Conservation (phyloP, 2,113 vertebrate genomes). For the Corynorhinus townsendii region DNA sequence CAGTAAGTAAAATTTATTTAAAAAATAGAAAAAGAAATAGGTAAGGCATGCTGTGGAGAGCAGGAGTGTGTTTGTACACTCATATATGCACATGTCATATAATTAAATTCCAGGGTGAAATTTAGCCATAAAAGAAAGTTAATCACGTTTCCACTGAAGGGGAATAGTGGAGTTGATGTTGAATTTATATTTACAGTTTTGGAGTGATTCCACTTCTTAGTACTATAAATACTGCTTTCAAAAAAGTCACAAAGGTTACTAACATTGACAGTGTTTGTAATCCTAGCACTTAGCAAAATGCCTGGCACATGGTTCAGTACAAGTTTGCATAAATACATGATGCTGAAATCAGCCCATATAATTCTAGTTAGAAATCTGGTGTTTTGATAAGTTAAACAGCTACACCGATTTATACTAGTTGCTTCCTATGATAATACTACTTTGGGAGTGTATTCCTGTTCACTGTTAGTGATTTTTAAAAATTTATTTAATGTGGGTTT, state of each 20-base stretch:
- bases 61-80: neutral
- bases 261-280: neutral
- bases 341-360: neutral
- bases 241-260: neutral
- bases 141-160: neutral
- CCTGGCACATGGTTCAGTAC: neutral
- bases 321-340: neutral
- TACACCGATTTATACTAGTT: neutral
- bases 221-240: neutral
- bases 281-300: neutral
- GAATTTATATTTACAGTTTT: neutral
- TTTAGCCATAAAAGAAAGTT: neutral
- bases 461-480: neutral
- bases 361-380: neutral
- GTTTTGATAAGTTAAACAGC: neutral
- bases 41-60: neutral
- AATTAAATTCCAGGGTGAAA: conserved; percentile 10
- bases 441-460: neutral
- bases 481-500: neutral
- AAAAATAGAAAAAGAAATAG: neutral
- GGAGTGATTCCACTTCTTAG: neutral
- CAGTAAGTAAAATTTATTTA: neutral
- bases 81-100: neutral
- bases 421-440: neutral
- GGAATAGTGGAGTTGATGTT: neutral